Evolutionary conservation across 2,113 vertebrate genomes (phyloP).

Genomic region (Rhineura floridana): DNA sequence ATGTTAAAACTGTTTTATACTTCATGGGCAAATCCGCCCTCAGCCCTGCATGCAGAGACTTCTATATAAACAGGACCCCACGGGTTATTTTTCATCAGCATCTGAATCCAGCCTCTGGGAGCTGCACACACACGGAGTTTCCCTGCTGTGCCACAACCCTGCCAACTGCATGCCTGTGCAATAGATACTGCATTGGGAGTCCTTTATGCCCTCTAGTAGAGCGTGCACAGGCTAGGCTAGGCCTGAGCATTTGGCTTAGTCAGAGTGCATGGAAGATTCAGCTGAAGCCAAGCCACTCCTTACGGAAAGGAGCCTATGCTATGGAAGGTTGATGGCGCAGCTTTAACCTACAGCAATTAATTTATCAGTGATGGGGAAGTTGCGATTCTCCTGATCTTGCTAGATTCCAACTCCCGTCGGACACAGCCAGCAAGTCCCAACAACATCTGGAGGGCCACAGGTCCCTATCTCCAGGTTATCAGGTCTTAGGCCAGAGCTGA

Average conservation of each 20-base stretch:
- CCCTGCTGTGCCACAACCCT: neutral
- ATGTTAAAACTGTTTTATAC: neutral
- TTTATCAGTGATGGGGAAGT: no score
- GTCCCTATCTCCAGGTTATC: no score
- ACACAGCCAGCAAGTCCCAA: no score
- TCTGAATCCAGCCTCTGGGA: neutral
- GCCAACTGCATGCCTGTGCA: neutral
- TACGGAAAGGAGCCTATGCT: neutral
- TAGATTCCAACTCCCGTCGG: no score
- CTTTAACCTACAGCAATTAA: neutral
- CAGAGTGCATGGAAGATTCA: neutral
- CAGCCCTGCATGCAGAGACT: neutral
- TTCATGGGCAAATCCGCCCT: neutral
- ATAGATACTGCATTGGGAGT: neutral
- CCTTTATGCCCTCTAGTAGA: neutral
- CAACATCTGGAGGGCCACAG: no score
- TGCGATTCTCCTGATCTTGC: no score
- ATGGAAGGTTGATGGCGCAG: neutral
- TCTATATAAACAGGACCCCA: neutral
- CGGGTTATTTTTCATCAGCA: neutral
- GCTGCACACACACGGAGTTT: neutral
- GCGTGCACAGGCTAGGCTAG: neutral
- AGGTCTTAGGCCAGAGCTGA: no score
- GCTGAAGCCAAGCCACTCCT: neutral
- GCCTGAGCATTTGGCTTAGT: neutral